Conservation (phyloP, 2,113 vertebrate species). For the Seriola dumerili region DNA sequence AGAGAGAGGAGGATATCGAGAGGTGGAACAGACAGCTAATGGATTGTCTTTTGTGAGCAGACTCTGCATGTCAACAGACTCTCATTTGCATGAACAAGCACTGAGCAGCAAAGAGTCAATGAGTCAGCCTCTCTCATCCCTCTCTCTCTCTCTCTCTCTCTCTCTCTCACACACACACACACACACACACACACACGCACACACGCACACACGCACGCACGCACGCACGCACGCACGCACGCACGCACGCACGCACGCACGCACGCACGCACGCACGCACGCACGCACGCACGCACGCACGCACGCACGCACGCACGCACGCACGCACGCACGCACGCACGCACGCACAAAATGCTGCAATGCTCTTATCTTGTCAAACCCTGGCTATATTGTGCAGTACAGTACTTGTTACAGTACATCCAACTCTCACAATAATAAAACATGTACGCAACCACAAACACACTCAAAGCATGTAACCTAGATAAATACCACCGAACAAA, state of each 20-base stretch:
- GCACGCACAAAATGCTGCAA: constrained; percentile 28
- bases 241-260: constrained; percentile 17
- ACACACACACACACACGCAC: constrained; percentile 9
- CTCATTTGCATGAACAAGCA: constrained; percentile 76
- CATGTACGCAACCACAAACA: background rate
- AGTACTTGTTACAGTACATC: constrained; percentile 16
- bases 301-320: constrained; percentile 19
- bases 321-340: constrained; percentile 27
- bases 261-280: constrained; percentile 25
- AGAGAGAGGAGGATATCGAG: constrained; percentile 24
- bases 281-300: constrained; percentile 4
- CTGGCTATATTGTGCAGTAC: constrained; percentile 29
- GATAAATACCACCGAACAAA: background rate
- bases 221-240: constrained; percentile 23
- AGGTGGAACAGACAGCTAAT: constrained; percentile 57
- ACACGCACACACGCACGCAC: constrained; percentile 28
- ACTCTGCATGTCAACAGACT: constrained; percentile 71
- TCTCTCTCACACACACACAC: background rate
- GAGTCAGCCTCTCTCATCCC: constrained; percentile 58
- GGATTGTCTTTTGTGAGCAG: constrained; percentile 62
- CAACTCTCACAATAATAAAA: constrained; percentile 18
- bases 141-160: background rate
- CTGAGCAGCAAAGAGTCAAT: constrained; percentile 69
- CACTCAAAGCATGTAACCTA: background rate
- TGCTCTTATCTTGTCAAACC: constrained; percentile 47